These are phyloP conservation scores for Mythimna vitellina DNA, from an alignment of 2,888 invertebrate genomes.

Conservation along the genomic window DNA sequence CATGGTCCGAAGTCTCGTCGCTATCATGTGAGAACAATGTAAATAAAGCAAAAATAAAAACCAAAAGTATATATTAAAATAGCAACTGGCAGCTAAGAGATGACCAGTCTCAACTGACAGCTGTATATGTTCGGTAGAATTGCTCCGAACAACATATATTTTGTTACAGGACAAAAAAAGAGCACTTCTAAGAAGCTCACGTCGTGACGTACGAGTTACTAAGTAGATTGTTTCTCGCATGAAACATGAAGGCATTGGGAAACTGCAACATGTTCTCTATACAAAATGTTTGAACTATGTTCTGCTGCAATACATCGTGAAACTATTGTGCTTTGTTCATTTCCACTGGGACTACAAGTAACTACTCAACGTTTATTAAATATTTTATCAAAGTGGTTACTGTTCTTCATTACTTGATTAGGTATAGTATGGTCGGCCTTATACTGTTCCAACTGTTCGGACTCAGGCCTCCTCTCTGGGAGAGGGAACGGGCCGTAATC, in stretches of 20 bases:
- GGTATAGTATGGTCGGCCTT: no score
- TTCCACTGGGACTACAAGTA: conserved; percentile 1
- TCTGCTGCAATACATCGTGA: neutral
- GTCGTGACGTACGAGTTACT: neutral
- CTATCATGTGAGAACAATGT: no score
- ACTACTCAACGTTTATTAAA: conserved; percentile 7
- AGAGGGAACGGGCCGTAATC: no score
- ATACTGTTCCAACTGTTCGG: no score
- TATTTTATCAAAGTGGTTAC: neutral
- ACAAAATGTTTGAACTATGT: conserved; percentile 12
- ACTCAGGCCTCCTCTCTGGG: no score
- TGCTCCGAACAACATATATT: conserved; percentile 3
- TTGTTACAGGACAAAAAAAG: conserved; percentile 8
- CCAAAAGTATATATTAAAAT: no score
- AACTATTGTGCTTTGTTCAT: conserved; percentile 7
- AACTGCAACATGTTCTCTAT: neutral
- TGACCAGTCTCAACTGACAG: no score
- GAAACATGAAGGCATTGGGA: neutral
- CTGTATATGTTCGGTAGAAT: no score
- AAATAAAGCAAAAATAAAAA: no score
- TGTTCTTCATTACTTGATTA: neutral
- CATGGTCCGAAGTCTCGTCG: no score
- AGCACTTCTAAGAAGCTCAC: conserved; percentile 3
- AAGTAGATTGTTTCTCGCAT: neutral
- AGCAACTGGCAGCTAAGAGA: no score